A percentile compares a stretch with the other conserved stretches of the same genome.
Evolutionary conservation across 2,888 invertebrate genomes (phyloP).

Genomic region (Dolichopus griseipennis): DNA sequence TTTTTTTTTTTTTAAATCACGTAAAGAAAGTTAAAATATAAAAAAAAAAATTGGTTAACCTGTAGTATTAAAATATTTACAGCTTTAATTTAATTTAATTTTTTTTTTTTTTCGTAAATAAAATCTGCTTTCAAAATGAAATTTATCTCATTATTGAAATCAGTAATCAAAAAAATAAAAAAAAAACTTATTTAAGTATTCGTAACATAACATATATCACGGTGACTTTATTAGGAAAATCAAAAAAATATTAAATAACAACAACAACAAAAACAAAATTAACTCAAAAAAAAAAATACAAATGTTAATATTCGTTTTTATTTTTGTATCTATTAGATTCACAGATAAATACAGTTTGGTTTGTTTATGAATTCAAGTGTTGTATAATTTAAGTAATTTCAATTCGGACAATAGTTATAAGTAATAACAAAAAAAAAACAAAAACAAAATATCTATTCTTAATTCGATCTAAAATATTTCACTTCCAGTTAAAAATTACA

Average conservation of each 20-base stretch:
- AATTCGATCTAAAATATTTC: not conserved
- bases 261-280: not conserved
- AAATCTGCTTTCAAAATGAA: not conserved
- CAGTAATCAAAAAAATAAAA: not conserved
- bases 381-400: not conserved
- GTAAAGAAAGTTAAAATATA: not conserved
- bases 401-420: not conserved
- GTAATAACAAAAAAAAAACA: not conserved
- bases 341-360: no score
- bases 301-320: no score
- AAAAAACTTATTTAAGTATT: not conserved
- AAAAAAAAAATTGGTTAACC: not conserved
- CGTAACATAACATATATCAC: not conserved
- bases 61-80: not conserved
- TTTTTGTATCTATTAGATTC: not conserved
- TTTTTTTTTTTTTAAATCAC: not conserved
- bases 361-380: not conserved
- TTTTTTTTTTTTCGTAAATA: not conserved
- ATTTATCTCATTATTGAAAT: conserved; percentile 4
- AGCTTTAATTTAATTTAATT: no score
- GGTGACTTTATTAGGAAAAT: conserved; percentile 3
- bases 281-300: no score
- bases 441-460: not conserved
- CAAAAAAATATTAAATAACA: not conserved
- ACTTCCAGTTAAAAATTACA: not conserved